Conservation (phyloP, 2,888 invertebrate genomes). For the Pediacus dermestoides region DNA sequence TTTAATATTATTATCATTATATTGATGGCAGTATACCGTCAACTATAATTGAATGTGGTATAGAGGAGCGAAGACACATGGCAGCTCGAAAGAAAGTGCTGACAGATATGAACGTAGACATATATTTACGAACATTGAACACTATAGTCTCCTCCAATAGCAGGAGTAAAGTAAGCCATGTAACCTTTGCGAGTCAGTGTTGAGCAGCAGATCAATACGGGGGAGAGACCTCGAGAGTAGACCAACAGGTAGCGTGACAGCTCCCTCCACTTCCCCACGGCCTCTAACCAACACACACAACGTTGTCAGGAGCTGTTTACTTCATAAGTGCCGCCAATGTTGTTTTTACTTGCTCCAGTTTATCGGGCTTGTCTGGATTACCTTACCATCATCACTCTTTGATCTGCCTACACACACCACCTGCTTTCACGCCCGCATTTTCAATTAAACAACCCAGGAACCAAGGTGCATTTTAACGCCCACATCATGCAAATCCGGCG, state of each 20-base stretch:
- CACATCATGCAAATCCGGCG: no score
- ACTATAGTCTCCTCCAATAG: conserved; percentile 14
- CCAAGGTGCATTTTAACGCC: no score
- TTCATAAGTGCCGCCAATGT: conserved; percentile 10
- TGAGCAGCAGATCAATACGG: conserved; percentile 38
- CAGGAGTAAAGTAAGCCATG: conserved; percentile 31
- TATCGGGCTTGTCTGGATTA: no score
- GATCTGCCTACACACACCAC: no score
- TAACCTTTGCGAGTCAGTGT: conserved; percentile 36
- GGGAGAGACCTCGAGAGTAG: conserved; percentile 39
- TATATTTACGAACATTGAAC: conserved; percentile 5
- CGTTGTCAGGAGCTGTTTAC: conserved; percentile 14
- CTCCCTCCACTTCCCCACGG: conserved; percentile 23
- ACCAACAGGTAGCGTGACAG: conserved; percentile 43
- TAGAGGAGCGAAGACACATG: no score
- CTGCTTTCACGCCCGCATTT: no score
- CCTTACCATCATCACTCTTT: no score
- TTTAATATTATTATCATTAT: no score
- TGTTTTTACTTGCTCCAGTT: conserved; percentile 13
- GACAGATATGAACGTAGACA: conserved; percentile 7
- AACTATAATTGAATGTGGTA: no score
- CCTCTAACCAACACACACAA: no score
- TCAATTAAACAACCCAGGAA: no score
- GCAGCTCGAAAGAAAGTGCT: conserved; percentile 6
- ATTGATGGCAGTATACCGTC: no score